A percentile compares a stretch with the other conserved stretches of the same genome.
Evolutionary conservation across 2,888 invertebrate genomes (phyloP).

Genomic region (Malachius bipustulatus): DNA sequence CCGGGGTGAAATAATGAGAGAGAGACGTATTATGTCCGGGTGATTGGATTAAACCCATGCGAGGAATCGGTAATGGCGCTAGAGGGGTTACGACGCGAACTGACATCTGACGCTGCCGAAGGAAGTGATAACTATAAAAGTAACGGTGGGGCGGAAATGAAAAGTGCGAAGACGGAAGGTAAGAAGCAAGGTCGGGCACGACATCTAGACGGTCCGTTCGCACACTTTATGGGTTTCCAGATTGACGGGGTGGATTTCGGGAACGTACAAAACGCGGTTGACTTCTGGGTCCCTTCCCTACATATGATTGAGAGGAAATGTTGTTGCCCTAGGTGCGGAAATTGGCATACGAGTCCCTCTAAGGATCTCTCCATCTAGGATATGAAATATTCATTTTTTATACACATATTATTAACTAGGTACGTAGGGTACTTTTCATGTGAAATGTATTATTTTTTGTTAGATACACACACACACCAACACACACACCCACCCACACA

Average conservation of each 20-base stretch:
- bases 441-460: too few species aligned
- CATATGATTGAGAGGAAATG: too few species aligned
- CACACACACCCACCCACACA: too few species aligned
- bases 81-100: background rate
- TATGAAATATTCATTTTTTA: too few species aligned
- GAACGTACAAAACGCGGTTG: too few species aligned
- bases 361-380: too few species aligned
- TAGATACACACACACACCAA: too few species aligned
- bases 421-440: too few species aligned
- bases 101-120: conserved; percentile 22
- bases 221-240: conserved; percentile 26
- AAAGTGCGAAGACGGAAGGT: conserved; percentile 35
- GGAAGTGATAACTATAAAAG: conserved; percentile 36
- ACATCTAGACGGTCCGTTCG: conserved; percentile 32
- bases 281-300: too few species aligned
- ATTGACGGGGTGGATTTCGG: conserved; percentile 22
- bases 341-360: too few species aligned
- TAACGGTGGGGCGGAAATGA: conserved; percentile 34
- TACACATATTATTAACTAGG: too few species aligned
- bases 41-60: conserved; percentile 27
- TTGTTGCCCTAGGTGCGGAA: too few species aligned
- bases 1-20: conserved; percentile 15
- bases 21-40: conserved; percentile 17
- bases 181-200: conserved; percentile 33
- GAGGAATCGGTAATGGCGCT: conserved; percentile 20